Evolutionary conservation across 2,797 vertebrate genomes (phyloP).

Genomic region (Syngnathus acus): DNA sequence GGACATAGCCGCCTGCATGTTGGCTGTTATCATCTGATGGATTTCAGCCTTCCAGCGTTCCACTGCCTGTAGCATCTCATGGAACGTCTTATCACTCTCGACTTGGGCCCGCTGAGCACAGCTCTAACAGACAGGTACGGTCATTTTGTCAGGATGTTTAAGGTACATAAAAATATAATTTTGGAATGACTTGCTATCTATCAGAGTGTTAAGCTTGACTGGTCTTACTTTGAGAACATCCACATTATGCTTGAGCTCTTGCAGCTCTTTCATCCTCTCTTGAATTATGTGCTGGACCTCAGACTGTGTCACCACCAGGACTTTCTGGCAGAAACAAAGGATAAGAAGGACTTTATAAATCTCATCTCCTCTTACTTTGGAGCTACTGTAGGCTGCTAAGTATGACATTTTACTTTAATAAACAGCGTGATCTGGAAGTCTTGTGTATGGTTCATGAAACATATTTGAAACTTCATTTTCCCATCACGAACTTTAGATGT

Average conservation of each 20-base stretch:
- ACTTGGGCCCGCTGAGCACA: constrained; percentile 63
- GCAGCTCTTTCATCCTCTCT: constrained; percentile 75
- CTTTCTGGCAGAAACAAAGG: constrained; percentile 59
- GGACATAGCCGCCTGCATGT: constrained; percentile 69
- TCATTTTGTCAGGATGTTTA: constrained; percentile 2
- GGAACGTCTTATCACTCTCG: constrained; percentile 73
- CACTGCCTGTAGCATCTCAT: constrained; percentile 71
- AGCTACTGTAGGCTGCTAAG: not conserved
- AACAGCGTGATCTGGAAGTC: too few species aligned
- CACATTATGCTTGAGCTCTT: constrained; percentile 74
- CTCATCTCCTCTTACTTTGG: not conserved
- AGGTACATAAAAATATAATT: not conserved
- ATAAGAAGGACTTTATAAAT: not conserved
- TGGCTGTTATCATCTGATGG: constrained; percentile 69
- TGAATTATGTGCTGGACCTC: constrained; percentile 76
- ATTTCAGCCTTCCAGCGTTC: constrained; percentile 75
- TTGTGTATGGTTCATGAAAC: too few species aligned
- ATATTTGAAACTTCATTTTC: too few species aligned
- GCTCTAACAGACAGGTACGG: constrained; percentile 39
- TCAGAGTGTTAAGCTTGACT: not conserved
- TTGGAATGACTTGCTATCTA: not conserved
- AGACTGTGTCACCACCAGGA: constrained; percentile 68
- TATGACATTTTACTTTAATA: too few species aligned
- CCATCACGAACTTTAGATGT: too few species aligned
- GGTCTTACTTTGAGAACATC: constrained; percentile 69